Conservation (phyloP, 2,797 vertebrate species). For the Muscicapa comitata region DNA sequence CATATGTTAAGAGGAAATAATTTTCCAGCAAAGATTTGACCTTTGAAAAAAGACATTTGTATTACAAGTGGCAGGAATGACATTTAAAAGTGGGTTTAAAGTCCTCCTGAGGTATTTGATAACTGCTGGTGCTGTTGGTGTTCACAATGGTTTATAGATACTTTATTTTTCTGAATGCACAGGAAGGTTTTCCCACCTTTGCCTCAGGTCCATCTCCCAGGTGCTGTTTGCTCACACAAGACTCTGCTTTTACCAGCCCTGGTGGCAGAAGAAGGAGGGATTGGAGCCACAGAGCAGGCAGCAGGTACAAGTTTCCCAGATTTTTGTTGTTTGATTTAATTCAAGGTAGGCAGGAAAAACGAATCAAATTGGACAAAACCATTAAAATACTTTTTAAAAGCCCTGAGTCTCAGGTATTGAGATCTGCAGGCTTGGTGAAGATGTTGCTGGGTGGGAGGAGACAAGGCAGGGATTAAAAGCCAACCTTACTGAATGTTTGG, state of each 20-base stretch:
- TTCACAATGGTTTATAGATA: neutral
- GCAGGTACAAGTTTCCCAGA: neutral
- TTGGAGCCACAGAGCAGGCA: neutral
- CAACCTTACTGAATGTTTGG: neutral
- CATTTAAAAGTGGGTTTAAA: neutral
- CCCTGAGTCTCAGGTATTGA: neutral
- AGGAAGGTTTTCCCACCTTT: neutral
- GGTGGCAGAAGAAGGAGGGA: neutral
- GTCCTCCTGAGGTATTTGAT: neutral
- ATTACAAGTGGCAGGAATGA: accelerated
- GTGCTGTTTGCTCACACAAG: neutral
- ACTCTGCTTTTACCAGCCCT: neutral
- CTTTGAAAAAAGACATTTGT: neutral
- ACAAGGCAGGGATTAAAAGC: neutral
- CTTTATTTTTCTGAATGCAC: neutral
- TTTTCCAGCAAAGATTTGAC: neutral
- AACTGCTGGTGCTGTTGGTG: neutral
- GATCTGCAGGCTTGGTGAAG: neutral
- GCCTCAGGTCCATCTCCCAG: neutral
- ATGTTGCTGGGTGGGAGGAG: neutral
- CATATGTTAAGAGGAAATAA: neutral
- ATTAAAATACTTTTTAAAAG: neutral
- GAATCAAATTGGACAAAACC: accelerated
- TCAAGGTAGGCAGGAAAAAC: neutral
- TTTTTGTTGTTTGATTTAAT: neutral